phyloP scores from a whole-genome alignment of 2,888 invertebrate species.

The Ptilodon capucinus region DNA sequence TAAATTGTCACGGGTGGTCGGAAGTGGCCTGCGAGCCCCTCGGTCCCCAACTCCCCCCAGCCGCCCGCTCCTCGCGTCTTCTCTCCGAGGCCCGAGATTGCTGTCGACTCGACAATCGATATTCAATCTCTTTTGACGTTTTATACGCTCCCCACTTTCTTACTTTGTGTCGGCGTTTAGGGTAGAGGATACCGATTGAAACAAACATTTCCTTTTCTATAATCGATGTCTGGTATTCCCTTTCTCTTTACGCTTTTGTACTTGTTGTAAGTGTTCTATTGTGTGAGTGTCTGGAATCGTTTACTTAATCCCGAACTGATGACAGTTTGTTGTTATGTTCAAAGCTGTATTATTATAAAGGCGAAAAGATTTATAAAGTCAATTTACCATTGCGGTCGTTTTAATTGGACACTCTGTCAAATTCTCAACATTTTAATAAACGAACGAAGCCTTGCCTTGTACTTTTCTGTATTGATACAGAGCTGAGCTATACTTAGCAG shows the following conservation, averaged over 20 bases:
- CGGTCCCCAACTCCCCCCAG: constrained; percentile 29
- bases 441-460: constrained; percentile 21
- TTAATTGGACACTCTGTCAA: constrained; percentile 16
- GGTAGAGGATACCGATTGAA: constrained; percentile 63
- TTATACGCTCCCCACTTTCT: constrained; percentile 73
- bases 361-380: constrained; percentile 22
- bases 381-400: constrained; percentile 25
- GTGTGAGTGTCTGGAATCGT: not conserved
- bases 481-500: constrained; percentile 13
- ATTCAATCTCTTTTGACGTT: constrained; percentile 81
- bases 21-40: constrained; percentile 51
- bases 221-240: constrained; percentile 50
- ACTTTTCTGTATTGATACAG: constrained; percentile 13
- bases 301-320: not conserved
- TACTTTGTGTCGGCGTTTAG: constrained; percentile 75
- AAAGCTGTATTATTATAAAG: constrained; percentile 10
- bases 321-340: constrained; percentile 5
- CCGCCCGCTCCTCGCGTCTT: constrained; percentile 31
- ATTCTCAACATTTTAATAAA: constrained; percentile 14
- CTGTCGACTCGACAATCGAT: constrained; percentile 79
- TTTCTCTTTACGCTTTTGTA: constrained; percentile 40
- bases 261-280: not conserved
- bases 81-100: constrained; percentile 57
- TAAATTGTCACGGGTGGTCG: constrained; percentile 78
- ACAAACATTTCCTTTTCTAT: constrained; percentile 54